phyloP scores from a whole-genome alignment of 2,797 vertebrate species.

The Pangasius djambal region DNA sequence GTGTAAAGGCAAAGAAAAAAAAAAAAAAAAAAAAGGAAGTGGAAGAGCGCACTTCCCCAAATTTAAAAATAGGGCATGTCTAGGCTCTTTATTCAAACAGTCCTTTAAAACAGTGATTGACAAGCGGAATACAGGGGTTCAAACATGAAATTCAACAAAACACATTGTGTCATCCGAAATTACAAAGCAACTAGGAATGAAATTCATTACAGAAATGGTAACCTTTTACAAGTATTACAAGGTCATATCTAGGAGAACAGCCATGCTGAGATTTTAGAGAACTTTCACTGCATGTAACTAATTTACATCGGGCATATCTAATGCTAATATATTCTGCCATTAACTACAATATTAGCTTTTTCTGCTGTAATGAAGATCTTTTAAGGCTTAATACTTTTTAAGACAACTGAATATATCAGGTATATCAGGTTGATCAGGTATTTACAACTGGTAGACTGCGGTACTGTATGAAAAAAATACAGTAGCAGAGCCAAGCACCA shows the following conservation, averaged over 20 bases:
- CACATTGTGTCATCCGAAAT: neutral
- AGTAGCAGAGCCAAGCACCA: neutral
- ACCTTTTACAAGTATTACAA: neutral
- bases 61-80: slow-evolving; percentile 58
- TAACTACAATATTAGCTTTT: neutral
- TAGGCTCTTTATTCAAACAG: neutral
- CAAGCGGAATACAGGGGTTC: neutral
- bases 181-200: neutral
- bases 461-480: neutral
- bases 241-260: neutral
- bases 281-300: neutral
- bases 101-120: neutral
- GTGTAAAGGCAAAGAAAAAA: slow-evolving; percentile 17
- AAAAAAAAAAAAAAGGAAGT: slow-evolving; percentile 38
- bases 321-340: neutral
- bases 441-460: neutral
- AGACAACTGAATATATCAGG: neutral
- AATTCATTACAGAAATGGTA: neutral
- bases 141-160: neutral
- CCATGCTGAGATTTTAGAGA: neutral
- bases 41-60: slow-evolving; percentile 63
- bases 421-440: neutral
- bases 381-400: neutral
- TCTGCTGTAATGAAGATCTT: neutral
- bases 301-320: neutral